These are phyloP conservation scores for Cantharis nigra DNA, from an alignment of 2,888 invertebrate genomes.

Conservation along the genomic window DNA sequence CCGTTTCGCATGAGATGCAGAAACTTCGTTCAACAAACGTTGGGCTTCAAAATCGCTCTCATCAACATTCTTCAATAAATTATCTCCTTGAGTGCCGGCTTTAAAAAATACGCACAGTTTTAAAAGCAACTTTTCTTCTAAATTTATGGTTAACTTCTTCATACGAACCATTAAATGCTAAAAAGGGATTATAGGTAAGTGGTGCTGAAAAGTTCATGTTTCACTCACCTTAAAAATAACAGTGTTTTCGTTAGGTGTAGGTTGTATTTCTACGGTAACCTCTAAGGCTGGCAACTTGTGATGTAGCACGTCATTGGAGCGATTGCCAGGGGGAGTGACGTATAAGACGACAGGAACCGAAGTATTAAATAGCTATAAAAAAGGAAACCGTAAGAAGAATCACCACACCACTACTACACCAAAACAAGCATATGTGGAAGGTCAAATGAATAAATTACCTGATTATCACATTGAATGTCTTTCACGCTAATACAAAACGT, in stretches of 20 bases:
- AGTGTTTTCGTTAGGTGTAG: constrained; percentile 71
- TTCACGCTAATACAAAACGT: constrained; percentile 73
- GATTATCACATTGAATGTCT: constrained; percentile 87
- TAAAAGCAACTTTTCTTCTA: constrained; percentile 85
- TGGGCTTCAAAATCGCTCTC: constrained; percentile 83
- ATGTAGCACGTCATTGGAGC: constrained; percentile 56
- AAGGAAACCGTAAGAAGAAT: background rate
- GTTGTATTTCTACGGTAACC: constrained; percentile 76
- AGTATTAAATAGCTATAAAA: constrained; percentile 76
- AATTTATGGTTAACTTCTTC: constrained; percentile 79
- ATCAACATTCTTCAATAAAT: constrained; percentile 61
- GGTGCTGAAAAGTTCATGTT: background rate
- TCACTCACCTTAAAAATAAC: constrained; percentile 76
- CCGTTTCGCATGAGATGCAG: constrained; percentile 78
- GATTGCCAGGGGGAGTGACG: constrained; percentile 62
- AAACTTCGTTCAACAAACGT: constrained; percentile 77
- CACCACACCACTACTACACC: too few relatives aligned
- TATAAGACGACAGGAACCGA: constrained; percentile 84
- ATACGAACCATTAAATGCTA: constrained; percentile 79
- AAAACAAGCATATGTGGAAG: too few relatives aligned
- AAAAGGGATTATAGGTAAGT: constrained; percentile 34
- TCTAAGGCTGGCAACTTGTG: constrained; percentile 74
- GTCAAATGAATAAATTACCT: constrained; percentile 52
- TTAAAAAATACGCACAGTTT: constrained; percentile 70
- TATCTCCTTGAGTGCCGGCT: constrained; percentile 60